A percentile compares a stretch with the other conserved stretches of the same genome.
These are phyloP conservation scores for Tetheella fluctuosa DNA, from an alignment of 2,888 invertebrate genomes.

Conservation along the genomic window DNA sequence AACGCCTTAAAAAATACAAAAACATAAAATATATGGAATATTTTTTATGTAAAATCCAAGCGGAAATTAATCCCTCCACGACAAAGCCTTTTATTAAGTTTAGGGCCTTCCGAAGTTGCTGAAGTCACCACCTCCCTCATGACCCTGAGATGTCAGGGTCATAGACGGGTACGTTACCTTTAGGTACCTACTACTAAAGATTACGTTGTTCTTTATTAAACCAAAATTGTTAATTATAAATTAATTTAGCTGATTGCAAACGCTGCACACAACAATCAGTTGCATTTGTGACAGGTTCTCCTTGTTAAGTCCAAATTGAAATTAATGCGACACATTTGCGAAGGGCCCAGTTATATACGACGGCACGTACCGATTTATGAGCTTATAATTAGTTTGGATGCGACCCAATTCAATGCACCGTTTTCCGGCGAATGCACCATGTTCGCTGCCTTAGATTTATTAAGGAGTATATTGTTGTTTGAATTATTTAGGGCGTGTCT, in stretches of 20 bases:
- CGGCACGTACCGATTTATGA: constrained; percentile 52
- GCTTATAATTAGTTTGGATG: constrained; percentile 69
- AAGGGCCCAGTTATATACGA: constrained; percentile 48
- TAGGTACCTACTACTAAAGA: too few relatives aligned
- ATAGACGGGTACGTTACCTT: too few relatives aligned
- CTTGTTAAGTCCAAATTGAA: constrained; percentile 46
- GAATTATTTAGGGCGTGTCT: constrained; percentile 1
- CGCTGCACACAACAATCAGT: constrained; percentile 8
- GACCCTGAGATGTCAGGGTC: too few relatives aligned
- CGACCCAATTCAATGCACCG: constrained; percentile 54
- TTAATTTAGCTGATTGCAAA: background rate
- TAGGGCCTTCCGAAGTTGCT: too few relatives aligned
- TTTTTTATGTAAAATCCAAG: too few relatives aligned
- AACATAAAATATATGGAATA: too few relatives aligned
- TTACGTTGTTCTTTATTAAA: too few relatives aligned
- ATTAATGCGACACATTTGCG: constrained; percentile 46
- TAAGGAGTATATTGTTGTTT: constrained; percentile 1
- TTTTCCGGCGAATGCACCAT: constrained; percentile 39
- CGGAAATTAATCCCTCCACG: too few relatives aligned
- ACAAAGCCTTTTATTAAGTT: too few relatives aligned
- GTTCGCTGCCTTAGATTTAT: background rate
- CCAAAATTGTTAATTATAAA: too few relatives aligned
- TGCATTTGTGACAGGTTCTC: constrained; percentile 37
- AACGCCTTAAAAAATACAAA: too few relatives aligned
- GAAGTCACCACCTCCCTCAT: too few relatives aligned